Evolutionary conservation across 2,113 vertebrate genomes (phyloP).

Genomic region (Heterocephalus glaber): DNA sequence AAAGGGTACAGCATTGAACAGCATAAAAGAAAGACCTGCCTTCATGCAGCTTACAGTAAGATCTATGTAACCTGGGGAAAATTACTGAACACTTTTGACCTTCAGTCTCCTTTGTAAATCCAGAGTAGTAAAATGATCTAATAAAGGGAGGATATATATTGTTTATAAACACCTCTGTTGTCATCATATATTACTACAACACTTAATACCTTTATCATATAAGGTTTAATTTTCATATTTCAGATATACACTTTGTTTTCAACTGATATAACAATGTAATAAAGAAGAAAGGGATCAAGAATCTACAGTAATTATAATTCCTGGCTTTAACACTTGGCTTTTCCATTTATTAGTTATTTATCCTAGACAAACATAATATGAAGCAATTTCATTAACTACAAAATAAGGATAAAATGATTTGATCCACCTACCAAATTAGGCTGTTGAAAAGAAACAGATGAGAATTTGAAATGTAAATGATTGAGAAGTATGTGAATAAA

Average conservation of each 20-base stretch:
- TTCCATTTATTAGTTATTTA: slow-evolving; percentile 12
- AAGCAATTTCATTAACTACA: not conserved
- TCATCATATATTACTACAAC: not conserved
- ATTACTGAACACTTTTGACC: not conserved
- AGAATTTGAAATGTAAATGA: slow-evolving; percentile 40
- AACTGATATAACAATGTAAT: not conserved
- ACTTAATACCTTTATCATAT: slow-evolving; percentile 2
- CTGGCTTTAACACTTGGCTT: slow-evolving; percentile 21
- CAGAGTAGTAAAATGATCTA: not conserved
- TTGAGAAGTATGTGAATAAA: slow-evolving; percentile 20
- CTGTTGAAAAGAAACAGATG: not conserved
- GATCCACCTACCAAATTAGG: not conserved
- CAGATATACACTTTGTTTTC: slow-evolving; percentile 16
- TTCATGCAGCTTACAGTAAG: not conserved
- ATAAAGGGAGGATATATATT: slow-evolving; percentile 4
- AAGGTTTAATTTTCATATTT: slow-evolving; percentile 48
- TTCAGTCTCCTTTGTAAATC: not conserved
- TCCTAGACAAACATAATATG: slow-evolving; percentile 29
- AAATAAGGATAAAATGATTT: slow-evolving; percentile 36
- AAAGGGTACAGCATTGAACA: not conserved
- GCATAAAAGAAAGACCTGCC: not conserved
- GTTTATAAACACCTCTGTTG: not conserved
- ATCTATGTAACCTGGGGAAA: not conserved
- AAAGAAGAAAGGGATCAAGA: not conserved
- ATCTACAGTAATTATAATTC: not conserved